Base-by-base conservation (phyloP, 2,113 vertebrate species). In the Thunnus maccoyii region DNA sequence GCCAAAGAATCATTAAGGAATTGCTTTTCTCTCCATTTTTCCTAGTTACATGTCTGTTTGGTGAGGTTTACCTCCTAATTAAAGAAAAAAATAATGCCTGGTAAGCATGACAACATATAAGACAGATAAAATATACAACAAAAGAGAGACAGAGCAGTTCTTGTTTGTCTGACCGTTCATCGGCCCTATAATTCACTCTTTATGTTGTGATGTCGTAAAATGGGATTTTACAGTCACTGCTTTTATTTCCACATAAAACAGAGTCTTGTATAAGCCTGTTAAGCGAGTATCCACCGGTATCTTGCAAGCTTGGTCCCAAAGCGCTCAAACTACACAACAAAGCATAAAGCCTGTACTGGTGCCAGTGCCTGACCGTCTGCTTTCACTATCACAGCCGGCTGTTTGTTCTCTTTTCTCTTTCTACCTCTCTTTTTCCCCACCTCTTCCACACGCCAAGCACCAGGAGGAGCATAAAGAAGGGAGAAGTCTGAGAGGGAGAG, bases 221-320 rank as follows among this genome's bases (percentile, higher is more conserved):
- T 76, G 44, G 78, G 87, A 89, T 90, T 91, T 89, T 87, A 91
- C 72, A 82, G 83, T 86, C 47, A 14, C 74, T 64, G 60, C 74
- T 86, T 84, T 80, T 76, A 80, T 82, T 91, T 88, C 46, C 72
- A 89, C 61, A 86, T 85, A 84, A 86, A 90, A 88, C 55, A 72
- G 51, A 74, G 62, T 79, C 75, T 82, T 87, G 69, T 60, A 81
- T 85, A 90, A 88, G 84, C 84, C 81, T 88, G 84, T 87, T 90
- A 91, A 85, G 75, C 87, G 63, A 77, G 68, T 80, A 86, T 85
- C 66, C 51, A 83, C 52, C 10, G 5, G 52, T 76, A 81, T 87
- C 82, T 51, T 64, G 61, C 65, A 76, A 77, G 84, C 41, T 68
- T 18, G 18, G 73, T 88, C 86, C 88, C 88, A 82, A 80, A 89